phyloP scores from a whole-genome alignment of 2,888 invertebrate species.

The Oscheius sp. region DNA sequence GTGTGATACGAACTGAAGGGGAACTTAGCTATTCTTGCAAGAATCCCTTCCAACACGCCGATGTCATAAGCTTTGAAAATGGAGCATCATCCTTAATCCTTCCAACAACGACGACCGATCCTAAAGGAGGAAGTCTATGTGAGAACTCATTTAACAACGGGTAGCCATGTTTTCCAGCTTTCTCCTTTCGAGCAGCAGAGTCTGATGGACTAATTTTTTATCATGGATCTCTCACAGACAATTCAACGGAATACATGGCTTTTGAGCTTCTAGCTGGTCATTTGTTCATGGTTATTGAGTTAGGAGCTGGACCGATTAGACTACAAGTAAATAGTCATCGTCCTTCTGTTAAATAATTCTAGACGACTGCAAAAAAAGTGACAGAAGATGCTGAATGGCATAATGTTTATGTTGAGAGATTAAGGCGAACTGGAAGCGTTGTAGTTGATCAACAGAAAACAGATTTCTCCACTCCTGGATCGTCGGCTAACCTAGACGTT shows the following conservation, averaged over 20 bases:
- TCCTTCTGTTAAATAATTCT: no score
- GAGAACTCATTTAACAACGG: conserved; percentile 19
- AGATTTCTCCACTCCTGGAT: conserved; percentile 68
- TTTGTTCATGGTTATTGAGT: conserved; percentile 87
- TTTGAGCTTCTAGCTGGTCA: conserved; percentile 92
- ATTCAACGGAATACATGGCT: conserved; percentile 82
- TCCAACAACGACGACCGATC: conserved; percentile 54
- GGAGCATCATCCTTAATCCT: conserved; percentile 49
- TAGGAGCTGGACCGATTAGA: conserved; percentile 88
- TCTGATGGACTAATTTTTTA: conserved; percentile 91
- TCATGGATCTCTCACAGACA: conserved; percentile 74
- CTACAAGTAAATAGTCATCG: conserved; percentile 75
- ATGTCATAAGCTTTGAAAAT: conserved; percentile 64
- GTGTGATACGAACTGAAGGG: conserved; percentile 57
- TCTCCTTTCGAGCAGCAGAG: conserved; percentile 89
- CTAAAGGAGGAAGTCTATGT: conserved; percentile 63
- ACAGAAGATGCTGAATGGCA: conserved; percentile 61
- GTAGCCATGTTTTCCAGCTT: no score
- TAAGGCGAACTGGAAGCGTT: conserved; percentile 63
- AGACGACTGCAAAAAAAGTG: conserved; percentile 30
- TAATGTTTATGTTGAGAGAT: conserved; percentile 62
- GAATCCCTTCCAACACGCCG: conserved; percentile 56
- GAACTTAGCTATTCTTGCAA: conserved; percentile 67
- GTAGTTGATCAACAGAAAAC: conserved; percentile 66
- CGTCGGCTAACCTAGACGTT: conserved; percentile 67